Conservation (phyloP, 2,888 invertebrate species). For the Stomorhina lunata region DNA sequence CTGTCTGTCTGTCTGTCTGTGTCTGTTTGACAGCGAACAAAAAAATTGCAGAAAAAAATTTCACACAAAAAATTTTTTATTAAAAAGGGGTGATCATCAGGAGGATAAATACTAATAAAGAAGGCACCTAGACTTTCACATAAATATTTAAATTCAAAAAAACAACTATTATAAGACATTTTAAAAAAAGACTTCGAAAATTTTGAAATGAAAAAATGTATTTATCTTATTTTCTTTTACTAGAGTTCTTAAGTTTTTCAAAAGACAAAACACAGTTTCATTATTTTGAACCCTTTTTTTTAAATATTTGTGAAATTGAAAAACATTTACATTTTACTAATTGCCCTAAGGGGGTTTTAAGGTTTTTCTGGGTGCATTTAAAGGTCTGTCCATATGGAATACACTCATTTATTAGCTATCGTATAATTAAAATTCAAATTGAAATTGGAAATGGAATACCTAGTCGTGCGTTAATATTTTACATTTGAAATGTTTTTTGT, state of each 20-base stretch:
- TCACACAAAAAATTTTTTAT: neutral
- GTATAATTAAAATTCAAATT: conserved; percentile 19
- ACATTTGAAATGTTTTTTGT: neutral
- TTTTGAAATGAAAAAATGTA: too few relatives aligned
- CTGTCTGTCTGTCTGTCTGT: too few relatives aligned
- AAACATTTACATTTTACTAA: conserved; percentile 38
- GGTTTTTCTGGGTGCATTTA: neutral
- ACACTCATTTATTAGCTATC: neutral
- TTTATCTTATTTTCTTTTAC: too few relatives aligned
- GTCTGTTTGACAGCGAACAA: too few relatives aligned
- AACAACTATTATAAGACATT: too few relatives aligned
- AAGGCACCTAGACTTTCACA: neutral
- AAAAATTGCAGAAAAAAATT: neutral
- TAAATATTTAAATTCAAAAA: neutral
- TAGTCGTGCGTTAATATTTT: conserved; percentile 2
- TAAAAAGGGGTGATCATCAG: conserved; percentile 61
- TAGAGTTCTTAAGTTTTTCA: neutral
- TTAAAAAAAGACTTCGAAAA: too few relatives aligned
- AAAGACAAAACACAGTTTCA: neutral
- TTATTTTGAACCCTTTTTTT: neutral
- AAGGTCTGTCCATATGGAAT: neutral
- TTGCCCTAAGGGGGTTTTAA: conserved; percentile 2
- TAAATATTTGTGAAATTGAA: neutral
- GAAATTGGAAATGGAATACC: conserved; percentile 12
- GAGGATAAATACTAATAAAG: conserved; percentile 12